Conservation (phyloP, 2,113 vertebrate genomes). For the Nothoprocta pentlandii region DNA sequence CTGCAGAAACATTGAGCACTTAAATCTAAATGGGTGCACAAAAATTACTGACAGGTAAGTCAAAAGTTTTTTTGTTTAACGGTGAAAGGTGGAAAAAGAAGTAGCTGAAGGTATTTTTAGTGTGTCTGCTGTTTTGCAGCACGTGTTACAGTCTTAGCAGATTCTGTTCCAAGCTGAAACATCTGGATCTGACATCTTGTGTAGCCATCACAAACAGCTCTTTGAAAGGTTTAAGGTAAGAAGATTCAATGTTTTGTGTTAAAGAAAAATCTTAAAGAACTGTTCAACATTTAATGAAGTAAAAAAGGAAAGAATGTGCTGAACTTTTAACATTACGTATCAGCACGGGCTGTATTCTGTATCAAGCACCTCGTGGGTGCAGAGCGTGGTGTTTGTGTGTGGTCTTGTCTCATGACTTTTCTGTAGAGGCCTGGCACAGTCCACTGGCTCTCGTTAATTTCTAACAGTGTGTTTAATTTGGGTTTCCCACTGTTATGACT, state of each 20-base stretch:
- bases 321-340: neutral
- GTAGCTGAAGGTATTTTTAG: conserved; percentile 73
- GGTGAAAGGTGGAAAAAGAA: conserved; percentile 33
- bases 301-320: neutral
- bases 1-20: conserved; percentile 94
- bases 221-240: conserved; percentile 93
- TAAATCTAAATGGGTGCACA: conserved; percentile 96
- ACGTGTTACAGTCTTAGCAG: conserved; percentile 96
- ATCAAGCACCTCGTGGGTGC: conserved; percentile 11
- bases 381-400: conserved; percentile 32
- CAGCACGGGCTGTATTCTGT: neutral
- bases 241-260: neutral
- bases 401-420: conserved; percentile 54
- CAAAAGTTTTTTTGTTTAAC: neutral
- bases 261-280: neutral
- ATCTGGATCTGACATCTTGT: conserved; percentile 94
- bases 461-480: conserved; percentile 68
- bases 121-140: conserved; percentile 78
- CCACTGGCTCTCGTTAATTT: conserved; percentile 56
- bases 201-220: conserved; percentile 94
- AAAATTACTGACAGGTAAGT: conserved; percentile 93
- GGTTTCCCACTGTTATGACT: conserved; percentile 67
- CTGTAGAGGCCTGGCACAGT: conserved; percentile 46
- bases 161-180: conserved; percentile 94
- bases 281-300: neutral